Base-by-base conservation (phyloP, 2,797 vertebrate species). In the Muscicapa striata region DNA sequence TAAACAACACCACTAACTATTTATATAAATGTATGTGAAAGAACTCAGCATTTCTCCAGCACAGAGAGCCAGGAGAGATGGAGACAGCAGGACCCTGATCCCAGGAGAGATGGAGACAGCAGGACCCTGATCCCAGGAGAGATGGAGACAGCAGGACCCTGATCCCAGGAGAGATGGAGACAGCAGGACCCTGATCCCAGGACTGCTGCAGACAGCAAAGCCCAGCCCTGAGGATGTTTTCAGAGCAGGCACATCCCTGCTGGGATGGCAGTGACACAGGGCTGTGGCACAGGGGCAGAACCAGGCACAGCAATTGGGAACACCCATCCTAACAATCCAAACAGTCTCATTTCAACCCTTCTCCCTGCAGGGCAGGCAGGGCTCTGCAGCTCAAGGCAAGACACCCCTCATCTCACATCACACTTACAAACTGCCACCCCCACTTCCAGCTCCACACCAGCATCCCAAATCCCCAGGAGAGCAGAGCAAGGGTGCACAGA, bases 1-100 rank as follows among this genome's bases (percentile, higher is more conserved):
- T 89, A 81, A 97, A 96, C 93, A 94, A 41, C 75, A 52, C 80
- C 80, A 34, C 88, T 86, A 77, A 79, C 93, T 96, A 96, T 94
- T 96, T 94, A 96, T 78, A 93, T 48, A 93, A 94, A 68, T 6
- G 55, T 73, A 94, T 13, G 0, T 94, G 92, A 88, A 80, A 66
- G 89, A 63, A 67, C 93, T 91, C 94, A 87, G 88, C 45, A 15
- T 41, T 78, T 45, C 84, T 4, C 43, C 19, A 4, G 54, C 76
- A 55, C 4, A 2, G 36, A 54, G 63, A 68, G 5, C 5, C 0
- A 1, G 40, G 30, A 87, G 43, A 79, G 55, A 32, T 8, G 7
- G 61, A 51, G 32, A 3, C 21, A 64, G 13, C 5, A 1, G 61
- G 30, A 73, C 11, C 26, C 5, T 4, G 6, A 41, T 32, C 8